Conservation (phyloP, 2,888 invertebrate species). For the Fabriciana adippe region DNA sequence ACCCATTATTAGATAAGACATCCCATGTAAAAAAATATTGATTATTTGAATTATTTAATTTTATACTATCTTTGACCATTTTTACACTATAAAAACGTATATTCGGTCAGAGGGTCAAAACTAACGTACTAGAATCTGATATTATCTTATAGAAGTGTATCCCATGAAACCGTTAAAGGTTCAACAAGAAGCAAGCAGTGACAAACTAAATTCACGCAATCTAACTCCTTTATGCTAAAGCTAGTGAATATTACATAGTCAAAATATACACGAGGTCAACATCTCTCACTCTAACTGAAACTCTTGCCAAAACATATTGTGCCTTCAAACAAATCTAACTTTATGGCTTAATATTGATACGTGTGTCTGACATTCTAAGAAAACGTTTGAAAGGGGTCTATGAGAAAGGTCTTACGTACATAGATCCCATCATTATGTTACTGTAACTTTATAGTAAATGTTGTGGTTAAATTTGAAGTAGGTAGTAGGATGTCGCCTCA, state of each 20-base stretch:
- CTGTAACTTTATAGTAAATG: slow-evolving; percentile 14
- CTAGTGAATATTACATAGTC: slow-evolving; percentile 19
- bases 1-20: too few species aligned
- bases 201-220: not conserved
- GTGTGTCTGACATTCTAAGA: slow-evolving; percentile 73
- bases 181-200: not conserved
- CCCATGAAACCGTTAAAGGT: too few species aligned
- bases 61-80: too few species aligned
- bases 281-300: slow-evolving; percentile 51
- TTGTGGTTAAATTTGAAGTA: not conserved
- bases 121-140: too few species aligned
- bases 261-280: slow-evolving; percentile 51
- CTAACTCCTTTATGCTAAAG: not conserved
- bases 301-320: slow-evolving; percentile 53
- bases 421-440: slow-evolving; percentile 6
- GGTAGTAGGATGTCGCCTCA: too few species aligned
- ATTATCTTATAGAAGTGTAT: too few species aligned
- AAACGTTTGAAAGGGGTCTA: slow-evolving; percentile 55
- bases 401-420: slow-evolving; percentile 18
- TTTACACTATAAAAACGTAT: too few species aligned
- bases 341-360: slow-evolving; percentile 75
- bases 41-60: too few species aligned
- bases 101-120: too few species aligned
- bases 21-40: too few species aligned
- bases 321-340: slow-evolving; percentile 60